Evolutionary conservation across 53 echinoderm and acorn worm species (phyloP).

Genomic region (Temnopleurus reevesii): DNA sequence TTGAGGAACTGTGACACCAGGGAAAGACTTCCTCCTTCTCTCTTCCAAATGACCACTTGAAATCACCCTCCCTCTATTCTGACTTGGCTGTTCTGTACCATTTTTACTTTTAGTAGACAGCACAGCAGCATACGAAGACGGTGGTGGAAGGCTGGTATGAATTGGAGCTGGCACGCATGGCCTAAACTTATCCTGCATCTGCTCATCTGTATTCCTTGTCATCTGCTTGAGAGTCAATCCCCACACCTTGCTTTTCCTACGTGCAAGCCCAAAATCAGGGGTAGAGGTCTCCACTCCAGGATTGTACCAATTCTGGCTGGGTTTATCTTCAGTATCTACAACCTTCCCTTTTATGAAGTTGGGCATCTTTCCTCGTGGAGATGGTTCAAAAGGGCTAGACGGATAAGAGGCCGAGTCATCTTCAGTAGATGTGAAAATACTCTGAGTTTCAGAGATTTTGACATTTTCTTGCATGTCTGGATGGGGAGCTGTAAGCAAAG

Average conservation of each 20-base stretch:
- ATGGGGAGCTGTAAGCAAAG: neutral
- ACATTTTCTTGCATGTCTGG: neutral
- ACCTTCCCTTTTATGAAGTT: neutral
- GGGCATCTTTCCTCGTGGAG: neutral
- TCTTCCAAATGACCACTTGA: slow-evolving; percentile 10
- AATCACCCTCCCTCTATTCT: neutral
- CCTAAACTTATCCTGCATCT: neutral
- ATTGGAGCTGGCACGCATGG: neutral
- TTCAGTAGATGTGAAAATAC: slow-evolving; percentile 46
- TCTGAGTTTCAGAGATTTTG: neutral
- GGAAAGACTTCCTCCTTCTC: neutral
- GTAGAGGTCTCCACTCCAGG: neutral
- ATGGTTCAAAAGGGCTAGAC: neutral
- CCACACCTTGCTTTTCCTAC: slow-evolving; percentile 40
- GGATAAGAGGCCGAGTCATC: neutral
- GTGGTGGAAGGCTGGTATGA: neutral
- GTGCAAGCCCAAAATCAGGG: neutral
- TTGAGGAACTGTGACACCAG: neutral
- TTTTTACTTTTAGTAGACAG: neutral
- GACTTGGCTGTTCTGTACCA: neutral
- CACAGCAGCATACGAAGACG: slow-evolving; percentile 25
- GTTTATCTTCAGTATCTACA: neutral
- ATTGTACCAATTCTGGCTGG: slow-evolving; percentile 5
- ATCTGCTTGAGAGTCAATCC: slow-evolving; percentile 27
- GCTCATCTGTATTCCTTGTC: neutral